Evolutionary conservation across 1,140 invertebrate genomes (phyloP).

Genomic region (Andrena cerasifolii): DNA sequence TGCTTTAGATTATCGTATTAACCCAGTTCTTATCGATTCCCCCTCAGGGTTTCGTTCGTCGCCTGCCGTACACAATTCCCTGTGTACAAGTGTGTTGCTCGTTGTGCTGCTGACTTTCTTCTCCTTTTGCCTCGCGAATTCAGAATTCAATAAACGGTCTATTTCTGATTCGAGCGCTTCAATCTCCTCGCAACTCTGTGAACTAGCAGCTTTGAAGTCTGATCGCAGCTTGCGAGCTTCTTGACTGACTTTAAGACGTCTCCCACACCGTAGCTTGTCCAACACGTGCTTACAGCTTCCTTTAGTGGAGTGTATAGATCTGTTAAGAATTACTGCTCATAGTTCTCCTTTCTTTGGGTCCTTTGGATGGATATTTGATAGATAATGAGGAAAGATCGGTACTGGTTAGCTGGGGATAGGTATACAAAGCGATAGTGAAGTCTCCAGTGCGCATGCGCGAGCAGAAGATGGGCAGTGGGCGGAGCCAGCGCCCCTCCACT

Average conservation of each 20-base stretch:
- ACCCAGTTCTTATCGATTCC: constrained; percentile 73
- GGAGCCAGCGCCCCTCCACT: too few relatives aligned
- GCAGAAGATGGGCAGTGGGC: too few relatives aligned
- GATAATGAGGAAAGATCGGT: too few relatives aligned
- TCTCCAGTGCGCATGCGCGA: too few relatives aligned
- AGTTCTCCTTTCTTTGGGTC: too few relatives aligned
- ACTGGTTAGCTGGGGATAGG: too few relatives aligned
- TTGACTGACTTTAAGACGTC: neutral
- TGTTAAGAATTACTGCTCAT: too few relatives aligned
- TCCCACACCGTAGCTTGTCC: too few relatives aligned
- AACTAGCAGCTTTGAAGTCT: neutral
- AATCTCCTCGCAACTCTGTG: neutral
- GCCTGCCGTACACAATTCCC: neutral
- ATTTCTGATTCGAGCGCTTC: constrained; percentile 22
- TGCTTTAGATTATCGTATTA: constrained; percentile 71
- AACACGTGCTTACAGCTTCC: neutral
- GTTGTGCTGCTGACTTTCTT: neutral
- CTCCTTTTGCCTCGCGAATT: constrained; percentile 11
- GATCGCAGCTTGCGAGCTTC: neutral
- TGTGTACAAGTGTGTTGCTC: neutral
- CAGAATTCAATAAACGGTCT: constrained; percentile 14
- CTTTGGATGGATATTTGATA: too few relatives aligned
- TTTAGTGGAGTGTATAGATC: too few relatives aligned
- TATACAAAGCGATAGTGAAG: too few relatives aligned
- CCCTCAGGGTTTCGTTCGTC: constrained; percentile 52